Evolutionary conservation across 2,888 invertebrate genomes (phyloP).

Genomic region (Drosophila greeni): DNA sequence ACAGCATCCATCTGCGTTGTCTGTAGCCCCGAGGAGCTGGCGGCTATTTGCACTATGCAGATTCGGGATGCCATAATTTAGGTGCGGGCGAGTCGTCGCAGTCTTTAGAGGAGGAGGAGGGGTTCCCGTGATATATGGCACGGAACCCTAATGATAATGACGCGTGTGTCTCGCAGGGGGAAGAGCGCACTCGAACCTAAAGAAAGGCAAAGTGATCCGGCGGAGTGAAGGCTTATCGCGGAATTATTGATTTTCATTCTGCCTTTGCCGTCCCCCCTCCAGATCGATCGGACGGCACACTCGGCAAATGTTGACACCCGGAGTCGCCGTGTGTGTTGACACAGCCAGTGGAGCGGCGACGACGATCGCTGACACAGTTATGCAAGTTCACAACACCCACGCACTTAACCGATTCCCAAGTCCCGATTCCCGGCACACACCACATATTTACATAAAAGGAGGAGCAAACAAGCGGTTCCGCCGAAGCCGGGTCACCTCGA

Average conservation of each 20-base stretch:
- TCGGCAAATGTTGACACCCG: constrained; percentile 67
- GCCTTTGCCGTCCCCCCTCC: constrained; percentile 14
- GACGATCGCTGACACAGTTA: constrained; percentile 61
- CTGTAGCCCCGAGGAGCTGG: constrained; percentile 65
- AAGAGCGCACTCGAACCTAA: too few relatives aligned
- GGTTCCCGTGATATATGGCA: constrained; percentile 61
- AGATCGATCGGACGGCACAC: constrained; percentile 65
- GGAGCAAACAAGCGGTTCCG: constrained; percentile 51
- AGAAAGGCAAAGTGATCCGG: not conserved
- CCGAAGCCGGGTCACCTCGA: constrained; percentile 53
- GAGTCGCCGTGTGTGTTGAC: constrained; percentile 45
- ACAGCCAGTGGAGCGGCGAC: constrained; percentile 43
- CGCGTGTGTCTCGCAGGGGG: constrained; percentile 32
- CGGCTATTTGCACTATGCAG: constrained; percentile 67
- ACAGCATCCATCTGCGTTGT: constrained; percentile 36
- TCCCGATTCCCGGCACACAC: constrained; percentile 35
- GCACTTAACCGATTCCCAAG: constrained; percentile 49
- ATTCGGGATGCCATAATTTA: constrained; percentile 58
- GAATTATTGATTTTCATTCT: constrained; percentile 65
- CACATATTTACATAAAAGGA: constrained; percentile 54
- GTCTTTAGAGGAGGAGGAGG: constrained; percentile 20
- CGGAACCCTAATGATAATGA: constrained; percentile 68
- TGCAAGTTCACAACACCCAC: constrained; percentile 71
- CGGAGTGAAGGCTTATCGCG: constrained; percentile 31
- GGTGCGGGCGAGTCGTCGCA: constrained; percentile 61